Base-by-base conservation (phyloP, 2,797 vertebrate species). In the Sternarchorhynchus goeldii region DNA sequence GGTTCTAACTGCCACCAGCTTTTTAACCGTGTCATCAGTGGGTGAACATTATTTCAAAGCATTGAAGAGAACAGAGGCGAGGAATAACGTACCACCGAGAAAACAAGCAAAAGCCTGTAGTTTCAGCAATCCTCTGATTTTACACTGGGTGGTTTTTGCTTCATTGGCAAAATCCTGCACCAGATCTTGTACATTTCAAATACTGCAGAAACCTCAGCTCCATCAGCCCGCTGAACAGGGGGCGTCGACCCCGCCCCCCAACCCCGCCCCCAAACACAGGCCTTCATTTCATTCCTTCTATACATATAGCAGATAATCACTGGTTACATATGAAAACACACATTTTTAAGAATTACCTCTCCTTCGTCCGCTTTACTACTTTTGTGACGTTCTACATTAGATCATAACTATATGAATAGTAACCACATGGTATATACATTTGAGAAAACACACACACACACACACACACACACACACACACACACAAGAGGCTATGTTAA, bases 391-490 rank as follows among this genome's bases (percentile, higher is more conserved):
- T 90, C 91, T 91, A 91, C 86, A 86, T 84, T 88, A 85, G 85
- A 88, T 89, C 89, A 92, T 6, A 88, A 90, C 88, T 91, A 88
- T 88, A 89, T 89, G 87, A 90, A 89, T 83, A 90, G 88, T 83
- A 89, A 85, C 86, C 81, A 86, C 87, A 88, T 88, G 86, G 78
- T 93, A 92, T 93, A 90, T 91, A 92, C 91, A 93, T 85, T 78
- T 86, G 79, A 84, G 79, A 65, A 29, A 34, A 20, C 32, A 45
- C 21, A 68, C 66, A 75, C 36, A 79, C 76, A 82, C 75, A 20
- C 34, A 45, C 21, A 53, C 66, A 75, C 36, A 79, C 76, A 82
- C 74, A 85, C n/a, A 20, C 34, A 45, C 21, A 53, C 66, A 75
- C 36, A 79, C 76, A 82, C 74, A 85, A 86, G 86, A 89, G 88